These are phyloP conservation scores for Heteropelma amictum DNA, from an alignment of 2,888 invertebrate genomes.

Conservation along the genomic window DNA sequence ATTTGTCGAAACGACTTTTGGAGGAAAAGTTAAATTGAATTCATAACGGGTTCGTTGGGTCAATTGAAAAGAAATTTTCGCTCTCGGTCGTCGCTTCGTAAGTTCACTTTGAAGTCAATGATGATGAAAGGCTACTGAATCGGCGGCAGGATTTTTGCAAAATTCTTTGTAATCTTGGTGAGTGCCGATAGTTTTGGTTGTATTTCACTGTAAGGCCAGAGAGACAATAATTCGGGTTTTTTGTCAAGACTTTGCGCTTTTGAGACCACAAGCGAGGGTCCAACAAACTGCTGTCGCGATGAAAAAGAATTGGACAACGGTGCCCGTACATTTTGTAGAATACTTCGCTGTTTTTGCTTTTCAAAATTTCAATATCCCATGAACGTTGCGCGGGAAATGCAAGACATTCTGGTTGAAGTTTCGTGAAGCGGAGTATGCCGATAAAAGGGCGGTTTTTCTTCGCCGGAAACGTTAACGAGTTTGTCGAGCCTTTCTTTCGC, in stretches of 20 bases:
- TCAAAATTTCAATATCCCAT: not conserved
- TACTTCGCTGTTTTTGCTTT: not conserved
- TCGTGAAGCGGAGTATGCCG: not conserved
- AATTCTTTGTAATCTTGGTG: constrained; percentile 78
- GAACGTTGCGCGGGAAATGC: not conserved
- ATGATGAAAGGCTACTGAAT: constrained; percentile 75
- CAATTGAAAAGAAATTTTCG: constrained; percentile 43
- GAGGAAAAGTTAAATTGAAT: not conserved
- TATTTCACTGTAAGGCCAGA: constrained; percentile 77
- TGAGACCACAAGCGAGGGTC: constrained; percentile 59
- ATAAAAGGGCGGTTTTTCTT: constrained; percentile 16
- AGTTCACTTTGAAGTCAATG: constrained; percentile 67
- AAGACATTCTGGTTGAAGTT: not conserved
- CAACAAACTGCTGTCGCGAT: constrained; percentile 45
- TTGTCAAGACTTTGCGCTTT: constrained; percentile 56
- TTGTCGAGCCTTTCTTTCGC: constrained; percentile 17
- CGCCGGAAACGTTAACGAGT: not conserved
- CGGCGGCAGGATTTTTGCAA: constrained; percentile 69
- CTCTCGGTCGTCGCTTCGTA: constrained; percentile 32
- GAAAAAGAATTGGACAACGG: constrained; percentile 29
- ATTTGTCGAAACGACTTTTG: not conserved
- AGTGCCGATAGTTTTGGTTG: constrained; percentile 68
- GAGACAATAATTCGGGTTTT: constrained; percentile 70
- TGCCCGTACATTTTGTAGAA: constrained; percentile 59
- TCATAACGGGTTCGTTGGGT: constrained; percentile 60